phyloP scores from a whole-genome alignment of 2,113 vertebrate genomes.

The Cyprinodon brontotheroides region DNA sequence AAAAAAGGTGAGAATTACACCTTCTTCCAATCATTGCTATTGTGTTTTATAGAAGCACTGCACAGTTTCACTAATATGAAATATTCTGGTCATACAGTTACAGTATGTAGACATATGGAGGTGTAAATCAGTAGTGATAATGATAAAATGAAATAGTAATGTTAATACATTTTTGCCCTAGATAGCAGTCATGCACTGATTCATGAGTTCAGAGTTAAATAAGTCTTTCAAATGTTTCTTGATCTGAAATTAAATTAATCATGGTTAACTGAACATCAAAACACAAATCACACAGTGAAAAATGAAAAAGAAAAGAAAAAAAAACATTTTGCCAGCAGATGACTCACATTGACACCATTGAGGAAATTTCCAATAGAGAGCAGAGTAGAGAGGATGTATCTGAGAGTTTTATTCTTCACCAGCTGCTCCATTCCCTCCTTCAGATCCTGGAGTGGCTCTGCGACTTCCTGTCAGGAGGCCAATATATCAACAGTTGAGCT shows the following conservation, averaged over 20 bases:
- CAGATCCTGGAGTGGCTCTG: slow-evolving; percentile 94
- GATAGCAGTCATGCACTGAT: not conserved
- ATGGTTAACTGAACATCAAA: too few relatives aligned
- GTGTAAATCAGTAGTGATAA: too few relatives aligned
- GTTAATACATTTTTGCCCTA: too few relatives aligned
- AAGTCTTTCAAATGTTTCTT: not conserved
- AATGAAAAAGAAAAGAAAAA: not conserved
- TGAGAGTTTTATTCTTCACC: slow-evolving; percentile 96
- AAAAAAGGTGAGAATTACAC: too few relatives aligned
- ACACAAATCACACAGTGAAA: too few relatives aligned
- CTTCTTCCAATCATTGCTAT: too few relatives aligned
- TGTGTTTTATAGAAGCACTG: too few relatives aligned
- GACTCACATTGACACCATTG: slow-evolving; percentile 91
- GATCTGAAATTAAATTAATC: too few relatives aligned
- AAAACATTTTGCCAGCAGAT: not conserved
- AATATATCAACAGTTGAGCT: slow-evolving; percentile 31
- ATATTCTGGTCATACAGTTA: too few relatives aligned
- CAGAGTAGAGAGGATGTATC: slow-evolving; percentile 91
- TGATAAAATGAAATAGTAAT: not conserved
- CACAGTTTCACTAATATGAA: too few relatives aligned
- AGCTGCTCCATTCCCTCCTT: slow-evolving; percentile 99
- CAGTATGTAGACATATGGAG: too few relatives aligned
- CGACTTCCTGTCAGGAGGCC: slow-evolving; percentile 87
- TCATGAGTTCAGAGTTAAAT: not conserved
- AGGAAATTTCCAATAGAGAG: slow-evolving; percentile 96